Conservation (phyloP, 2,888 invertebrate species). For the Actias luna region DNA sequence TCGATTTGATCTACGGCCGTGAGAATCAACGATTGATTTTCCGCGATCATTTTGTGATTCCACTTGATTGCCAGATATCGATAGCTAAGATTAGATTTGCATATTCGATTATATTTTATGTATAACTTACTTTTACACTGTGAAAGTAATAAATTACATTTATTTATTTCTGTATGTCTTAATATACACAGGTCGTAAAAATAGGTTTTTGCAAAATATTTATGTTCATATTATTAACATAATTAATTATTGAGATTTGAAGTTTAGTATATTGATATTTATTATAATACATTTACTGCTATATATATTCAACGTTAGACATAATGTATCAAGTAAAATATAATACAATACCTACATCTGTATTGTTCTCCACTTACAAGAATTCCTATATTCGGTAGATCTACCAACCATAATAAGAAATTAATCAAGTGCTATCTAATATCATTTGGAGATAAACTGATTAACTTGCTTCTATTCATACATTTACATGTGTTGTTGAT, state of each 20-base stretch:
- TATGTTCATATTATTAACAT: neutral
- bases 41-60: constrained; percentile 62
- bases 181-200: neutral
- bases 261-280: neutral
- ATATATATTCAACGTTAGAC: neutral
- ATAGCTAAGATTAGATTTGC: constrained; percentile 50
- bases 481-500: no score
- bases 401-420: neutral
- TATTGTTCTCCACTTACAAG: neutral
- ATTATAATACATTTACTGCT: neutral
- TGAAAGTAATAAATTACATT: constrained; percentile 17
- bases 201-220: neutral
- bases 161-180: constrained; percentile 1
- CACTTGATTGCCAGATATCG: constrained; percentile 53
- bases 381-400: neutral
- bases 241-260: neutral
- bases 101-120: constrained; percentile 44
- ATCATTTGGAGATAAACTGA: neutral
- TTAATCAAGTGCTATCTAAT: neutral
- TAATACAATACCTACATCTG: no score
- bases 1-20: constrained; percentile 77
- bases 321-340: neutral
- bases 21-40: constrained; percentile 77
- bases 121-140: constrained; percentile 27
- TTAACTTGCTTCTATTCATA: neutral